Conservation (phyloP, 2,888 invertebrate species). For the Temnothorax unifasciatus region DNA sequence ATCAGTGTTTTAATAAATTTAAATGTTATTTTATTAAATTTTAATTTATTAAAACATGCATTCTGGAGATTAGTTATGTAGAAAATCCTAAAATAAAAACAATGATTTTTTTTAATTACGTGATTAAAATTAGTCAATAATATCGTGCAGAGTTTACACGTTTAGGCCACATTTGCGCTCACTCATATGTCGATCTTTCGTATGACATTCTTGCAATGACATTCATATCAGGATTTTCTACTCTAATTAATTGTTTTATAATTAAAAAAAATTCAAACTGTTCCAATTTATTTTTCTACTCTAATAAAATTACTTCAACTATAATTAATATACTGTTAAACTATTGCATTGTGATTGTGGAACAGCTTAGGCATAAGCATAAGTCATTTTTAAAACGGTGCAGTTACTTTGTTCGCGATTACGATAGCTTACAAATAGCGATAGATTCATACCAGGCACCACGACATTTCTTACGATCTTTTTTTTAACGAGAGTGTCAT, state of each 20-base stretch:
- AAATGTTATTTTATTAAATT: no score
- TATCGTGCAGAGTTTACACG: background rate
- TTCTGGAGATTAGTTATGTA: background rate
- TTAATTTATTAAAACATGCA: background rate
- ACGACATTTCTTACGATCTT: no score
- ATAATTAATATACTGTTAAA: background rate
- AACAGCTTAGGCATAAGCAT: background rate
- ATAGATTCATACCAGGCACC: no score
- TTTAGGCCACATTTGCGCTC: background rate
- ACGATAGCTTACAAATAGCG: no score
- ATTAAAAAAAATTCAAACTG: no score
- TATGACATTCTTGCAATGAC: background rate
- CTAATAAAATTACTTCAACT: background rate
- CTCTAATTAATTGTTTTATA: no score
- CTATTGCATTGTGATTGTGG: slow-evolving; percentile 5
- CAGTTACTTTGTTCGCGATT: background rate
- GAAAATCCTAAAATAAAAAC: background rate
- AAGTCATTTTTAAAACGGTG: background rate
- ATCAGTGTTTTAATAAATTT: background rate
- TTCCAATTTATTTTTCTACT: background rate
- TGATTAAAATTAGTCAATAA: background rate
- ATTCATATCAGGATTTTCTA: background rate
- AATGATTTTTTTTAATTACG: background rate
- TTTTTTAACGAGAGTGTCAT: no score
- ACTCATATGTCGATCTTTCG: background rate